phyloP scores from a whole-genome alignment of 53 echinoderm and acorn worm genomes.

The Apostichopus leukothele region DNA sequence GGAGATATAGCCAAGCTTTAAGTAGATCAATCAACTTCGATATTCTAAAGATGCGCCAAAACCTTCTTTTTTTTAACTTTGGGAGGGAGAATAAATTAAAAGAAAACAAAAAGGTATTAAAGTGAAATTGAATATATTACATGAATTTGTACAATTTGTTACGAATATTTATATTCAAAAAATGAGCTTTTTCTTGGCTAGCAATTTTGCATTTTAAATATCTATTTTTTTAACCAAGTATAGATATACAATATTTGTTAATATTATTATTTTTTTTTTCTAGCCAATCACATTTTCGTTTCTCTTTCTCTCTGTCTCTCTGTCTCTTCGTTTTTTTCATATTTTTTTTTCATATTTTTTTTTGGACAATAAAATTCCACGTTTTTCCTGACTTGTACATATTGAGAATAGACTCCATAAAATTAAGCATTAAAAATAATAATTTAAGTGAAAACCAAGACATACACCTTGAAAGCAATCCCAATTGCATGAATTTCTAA shows the following conservation, averaged over 20 bases:
- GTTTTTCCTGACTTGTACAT: background rate
- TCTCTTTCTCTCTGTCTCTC: background rate
- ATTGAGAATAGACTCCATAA: constrained; percentile 27
- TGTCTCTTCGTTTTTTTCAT: too few species aligned
- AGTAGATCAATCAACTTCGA: background rate
- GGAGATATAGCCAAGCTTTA: background rate
- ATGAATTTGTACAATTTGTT: constrained; percentile 41
- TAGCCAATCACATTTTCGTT: constrained; percentile 7
- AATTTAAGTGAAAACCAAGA: constrained; percentile 19
- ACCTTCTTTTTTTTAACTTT: background rate
- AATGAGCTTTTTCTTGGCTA: background rate
- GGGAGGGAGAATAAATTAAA: background rate
- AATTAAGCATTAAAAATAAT: constrained; percentile 1
- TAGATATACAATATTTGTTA: constrained; percentile 5
- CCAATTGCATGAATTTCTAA: constrained; percentile 5
- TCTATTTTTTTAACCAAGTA: background rate
- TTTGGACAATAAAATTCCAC: constrained; percentile 26
- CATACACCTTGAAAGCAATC: constrained; percentile 35
- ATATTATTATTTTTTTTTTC: background rate
- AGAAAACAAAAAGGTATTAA: constrained; percentile 21
- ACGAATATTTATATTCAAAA: constrained; percentile 44
- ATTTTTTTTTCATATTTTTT: background rate
- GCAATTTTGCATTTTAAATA: constrained; percentile 33
- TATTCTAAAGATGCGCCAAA: too few species aligned
- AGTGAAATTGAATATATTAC: constrained; percentile 41